phyloP scores from a whole-genome alignment of 2,888 invertebrate species.

The Drosophila sordidula region DNA sequence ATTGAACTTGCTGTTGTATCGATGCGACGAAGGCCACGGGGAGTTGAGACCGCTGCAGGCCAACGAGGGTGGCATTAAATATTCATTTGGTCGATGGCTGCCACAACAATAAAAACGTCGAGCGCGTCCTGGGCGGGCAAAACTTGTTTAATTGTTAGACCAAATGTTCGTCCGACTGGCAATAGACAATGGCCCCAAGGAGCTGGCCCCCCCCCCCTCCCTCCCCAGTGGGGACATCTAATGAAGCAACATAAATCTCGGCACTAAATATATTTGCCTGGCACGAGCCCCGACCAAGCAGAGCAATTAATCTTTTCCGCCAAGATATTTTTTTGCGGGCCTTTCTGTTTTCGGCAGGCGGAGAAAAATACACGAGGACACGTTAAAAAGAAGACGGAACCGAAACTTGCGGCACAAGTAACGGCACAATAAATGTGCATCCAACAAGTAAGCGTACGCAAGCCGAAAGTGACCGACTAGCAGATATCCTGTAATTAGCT shows the following conservation, averaged over 20 bases:
- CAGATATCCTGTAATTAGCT: background rate
- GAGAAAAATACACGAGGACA: slow-evolving; percentile 7
- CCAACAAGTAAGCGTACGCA: slow-evolving; percentile 43
- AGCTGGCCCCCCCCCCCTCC: background rate
- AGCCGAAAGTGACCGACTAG: background rate
- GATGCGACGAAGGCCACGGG: slow-evolving; percentile 60
- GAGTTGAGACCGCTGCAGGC: slow-evolving; percentile 6
- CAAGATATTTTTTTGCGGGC: slow-evolving; percentile 22
- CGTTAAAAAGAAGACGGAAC: slow-evolving; percentile 44
- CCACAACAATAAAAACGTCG: slow-evolving; percentile 74
- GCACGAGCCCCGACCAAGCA: slow-evolving; percentile 38
- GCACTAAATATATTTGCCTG: slow-evolving; percentile 75
- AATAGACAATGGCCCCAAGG: slow-evolving; percentile 32
- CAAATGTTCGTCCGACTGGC: slow-evolving; percentile 48
- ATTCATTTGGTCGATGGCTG: slow-evolving; percentile 69
- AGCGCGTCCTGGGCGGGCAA: slow-evolving; percentile 29
- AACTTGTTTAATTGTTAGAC: slow-evolving; percentile 72
- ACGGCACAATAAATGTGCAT: slow-evolving; percentile 77
- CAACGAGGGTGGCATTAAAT: slow-evolving; percentile 58
- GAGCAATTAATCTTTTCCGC: slow-evolving; percentile 72
- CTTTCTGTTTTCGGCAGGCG: slow-evolving; percentile 1
- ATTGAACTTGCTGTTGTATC: slow-evolving; percentile 73
- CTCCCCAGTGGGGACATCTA: slow-evolving; percentile 33
- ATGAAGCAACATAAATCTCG: slow-evolving; percentile 78
- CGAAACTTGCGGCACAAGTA: slow-evolving; percentile 46